These are phyloP conservation scores for Spinus olivaceus DNA, from an alignment of 2,797 vertebrate species.

Conservation along the genomic window DNA sequence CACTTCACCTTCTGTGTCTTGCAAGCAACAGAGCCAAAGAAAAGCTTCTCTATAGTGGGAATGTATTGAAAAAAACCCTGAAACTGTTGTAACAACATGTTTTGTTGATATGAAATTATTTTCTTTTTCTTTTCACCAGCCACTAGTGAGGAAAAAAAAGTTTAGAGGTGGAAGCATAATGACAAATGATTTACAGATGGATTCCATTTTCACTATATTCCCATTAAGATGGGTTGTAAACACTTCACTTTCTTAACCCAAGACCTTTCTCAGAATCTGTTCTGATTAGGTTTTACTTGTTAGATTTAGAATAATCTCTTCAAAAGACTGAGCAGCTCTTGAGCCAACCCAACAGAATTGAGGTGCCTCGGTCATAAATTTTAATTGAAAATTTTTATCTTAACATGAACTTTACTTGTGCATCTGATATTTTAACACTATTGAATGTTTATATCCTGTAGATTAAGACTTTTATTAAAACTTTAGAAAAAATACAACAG, in stretches of 20 bases:
- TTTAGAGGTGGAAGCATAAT: background rate
- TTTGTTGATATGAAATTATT: background rate
- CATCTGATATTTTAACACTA: background rate
- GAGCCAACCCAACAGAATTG: background rate
- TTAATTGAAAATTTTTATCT: background rate
- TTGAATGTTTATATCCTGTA: background rate
- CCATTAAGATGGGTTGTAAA: background rate
- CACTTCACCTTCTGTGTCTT: background rate
- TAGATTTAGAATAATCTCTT: background rate
- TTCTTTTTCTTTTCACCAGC: background rate
- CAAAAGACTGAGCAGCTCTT: background rate
- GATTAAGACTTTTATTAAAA: background rate
- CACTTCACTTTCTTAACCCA: background rate
- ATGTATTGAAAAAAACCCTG: background rate
- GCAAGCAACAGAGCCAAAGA: background rate
- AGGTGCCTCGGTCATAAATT: background rate
- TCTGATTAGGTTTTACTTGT: background rate
- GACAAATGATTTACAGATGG: background rate
- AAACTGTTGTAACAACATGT: background rate
- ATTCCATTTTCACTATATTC: background rate
- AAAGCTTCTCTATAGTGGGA: background rate
- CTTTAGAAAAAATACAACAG: background rate
- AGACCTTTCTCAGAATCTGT: background rate
- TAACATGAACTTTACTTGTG: background rate
- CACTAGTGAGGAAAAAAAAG: background rate